Conservation (phyloP, 2,888 invertebrate genomes). For the Autographa pulchrina region DNA sequence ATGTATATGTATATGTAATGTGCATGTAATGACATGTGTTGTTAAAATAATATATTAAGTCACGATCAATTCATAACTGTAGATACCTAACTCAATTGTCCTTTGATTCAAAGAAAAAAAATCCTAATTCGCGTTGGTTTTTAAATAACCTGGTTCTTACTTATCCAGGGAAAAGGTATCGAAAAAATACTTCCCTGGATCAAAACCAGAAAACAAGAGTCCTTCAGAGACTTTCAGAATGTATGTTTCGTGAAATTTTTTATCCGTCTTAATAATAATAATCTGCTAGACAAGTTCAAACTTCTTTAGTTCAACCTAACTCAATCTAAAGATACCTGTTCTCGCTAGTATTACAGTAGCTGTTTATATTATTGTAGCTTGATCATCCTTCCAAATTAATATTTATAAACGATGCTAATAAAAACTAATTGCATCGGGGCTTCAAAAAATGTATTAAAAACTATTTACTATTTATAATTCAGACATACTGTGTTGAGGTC, state of each 20-base stretch:
- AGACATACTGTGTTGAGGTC: constrained; percentile 40
- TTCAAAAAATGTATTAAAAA: constrained; percentile 20
- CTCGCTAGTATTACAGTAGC: neutral
- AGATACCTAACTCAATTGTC: neutral
- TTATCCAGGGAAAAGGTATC: no score
- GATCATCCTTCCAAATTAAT: constrained; percentile 3
- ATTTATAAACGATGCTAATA: constrained; percentile 29
- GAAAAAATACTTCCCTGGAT: no score
- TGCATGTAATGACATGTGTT: constrained; percentile 21
- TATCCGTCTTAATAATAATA: neutral
- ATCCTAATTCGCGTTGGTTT: neutral
- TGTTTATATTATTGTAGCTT: constrained; percentile 1
- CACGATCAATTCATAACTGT: neutral
- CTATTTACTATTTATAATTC: constrained; percentile 29
- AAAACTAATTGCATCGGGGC: constrained; percentile 21
- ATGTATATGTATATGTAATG: no score
- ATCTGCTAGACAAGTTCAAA: neutral
- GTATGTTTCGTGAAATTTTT: no score
- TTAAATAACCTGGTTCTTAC: no score
- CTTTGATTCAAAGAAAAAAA: neutral
- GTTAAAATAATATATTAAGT: constrained; percentile 1
- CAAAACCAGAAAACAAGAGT: no score
- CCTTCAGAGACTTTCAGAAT: no score
- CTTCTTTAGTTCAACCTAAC: neutral
- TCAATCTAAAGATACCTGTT: neutral